These are phyloP conservation scores for Clistopyga incitator DNA, from an alignment of 2,888 invertebrate species.

Conservation along the genomic window DNA sequence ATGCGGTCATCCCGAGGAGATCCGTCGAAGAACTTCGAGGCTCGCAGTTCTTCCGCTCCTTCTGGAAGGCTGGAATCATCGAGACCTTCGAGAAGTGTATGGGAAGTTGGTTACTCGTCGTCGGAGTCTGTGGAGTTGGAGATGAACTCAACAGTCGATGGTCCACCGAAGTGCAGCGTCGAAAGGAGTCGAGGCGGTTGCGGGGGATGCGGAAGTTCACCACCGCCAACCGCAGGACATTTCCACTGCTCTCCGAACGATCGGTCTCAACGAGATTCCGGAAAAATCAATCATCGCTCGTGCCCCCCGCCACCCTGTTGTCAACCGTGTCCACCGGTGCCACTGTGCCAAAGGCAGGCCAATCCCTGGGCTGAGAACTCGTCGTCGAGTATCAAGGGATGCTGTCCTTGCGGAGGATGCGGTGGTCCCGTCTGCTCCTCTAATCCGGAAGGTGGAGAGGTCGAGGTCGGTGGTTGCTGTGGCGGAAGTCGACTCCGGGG, in stretches of 20 bases:
- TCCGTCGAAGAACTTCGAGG: background rate
- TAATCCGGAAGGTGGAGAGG: constrained; percentile 55
- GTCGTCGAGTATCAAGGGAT: constrained; percentile 41
- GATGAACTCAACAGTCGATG: constrained; percentile 19
- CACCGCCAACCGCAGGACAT: constrained; percentile 31
- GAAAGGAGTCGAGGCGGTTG: constrained; percentile 58
- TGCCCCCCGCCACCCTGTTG: constrained; percentile 56
- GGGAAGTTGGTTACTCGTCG: constrained; percentile 18
- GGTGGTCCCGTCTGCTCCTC: constrained; percentile 67
- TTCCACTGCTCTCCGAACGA: constrained; percentile 8
- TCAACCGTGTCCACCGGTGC: constrained; percentile 53
- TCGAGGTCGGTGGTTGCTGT: constrained; percentile 65
- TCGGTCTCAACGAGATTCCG: constrained; percentile 27
- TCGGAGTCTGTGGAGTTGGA: background rate
- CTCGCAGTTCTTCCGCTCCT: constrained; percentile 37
- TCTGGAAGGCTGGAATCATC: background rate
- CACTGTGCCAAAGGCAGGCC: constrained; percentile 45
- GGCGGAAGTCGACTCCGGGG: constrained; percentile 54
- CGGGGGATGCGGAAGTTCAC: constrained; percentile 64
- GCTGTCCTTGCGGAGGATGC: constrained; percentile 71
- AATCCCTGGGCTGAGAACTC: constrained; percentile 21
- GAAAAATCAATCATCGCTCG: constrained; percentile 48
- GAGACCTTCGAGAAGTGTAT: background rate
- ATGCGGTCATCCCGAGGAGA: constrained; percentile 1
- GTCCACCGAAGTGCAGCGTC: constrained; percentile 19